Base-by-base conservation (phyloP, 2,888 invertebrate genomes). In the Serrognathus titanus region DNA sequence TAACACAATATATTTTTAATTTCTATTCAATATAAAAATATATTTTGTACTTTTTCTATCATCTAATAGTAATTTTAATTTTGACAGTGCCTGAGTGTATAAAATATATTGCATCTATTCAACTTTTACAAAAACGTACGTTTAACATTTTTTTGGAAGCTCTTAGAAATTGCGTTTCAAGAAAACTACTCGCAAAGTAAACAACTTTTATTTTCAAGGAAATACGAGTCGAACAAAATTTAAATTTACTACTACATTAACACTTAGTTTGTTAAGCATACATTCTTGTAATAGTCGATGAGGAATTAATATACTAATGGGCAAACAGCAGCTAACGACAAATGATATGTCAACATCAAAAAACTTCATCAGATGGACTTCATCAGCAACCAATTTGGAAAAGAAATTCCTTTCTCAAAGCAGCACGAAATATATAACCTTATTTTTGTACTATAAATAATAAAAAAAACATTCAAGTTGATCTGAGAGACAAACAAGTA, bases 311-410 rank as follows among this genome's bases (percentile, higher is more conserved):
- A 31, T 31, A 31, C 24, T 31, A 31, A 31, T 7, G 24, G 24
- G 24, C 24, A 31, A 31, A 31, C 24, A 31, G 24, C 24, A 31
- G 51, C 38, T 48, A 36, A 37, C 20, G 48, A 57, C 49, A 59
- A 63, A 58, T 53, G 69, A 70, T 71, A 72, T 71, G 72, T 68
- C 72, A 72, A 71, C 72, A 72, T 69, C 63, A 59, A 61, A 58
- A 56, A 60, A 57, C 56, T 58, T 54, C 24, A 56, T 45, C 24
- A 48, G 53, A 49, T 35, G 39, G 40, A 52, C 37, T 46, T 55
- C n/a, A 49, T 57, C 35, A 13, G 51, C 35, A 55, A 35, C 51
- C 11, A 55, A 51, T 51, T 56, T 52, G 45, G 40, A 51, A 41
- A 52, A 41, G 11, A 56, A 60, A 51, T 51, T 31, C 24, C 24